Base-by-base conservation (phyloP, 2,113 vertebrate species). In the Cyprinus carpio region DNA sequence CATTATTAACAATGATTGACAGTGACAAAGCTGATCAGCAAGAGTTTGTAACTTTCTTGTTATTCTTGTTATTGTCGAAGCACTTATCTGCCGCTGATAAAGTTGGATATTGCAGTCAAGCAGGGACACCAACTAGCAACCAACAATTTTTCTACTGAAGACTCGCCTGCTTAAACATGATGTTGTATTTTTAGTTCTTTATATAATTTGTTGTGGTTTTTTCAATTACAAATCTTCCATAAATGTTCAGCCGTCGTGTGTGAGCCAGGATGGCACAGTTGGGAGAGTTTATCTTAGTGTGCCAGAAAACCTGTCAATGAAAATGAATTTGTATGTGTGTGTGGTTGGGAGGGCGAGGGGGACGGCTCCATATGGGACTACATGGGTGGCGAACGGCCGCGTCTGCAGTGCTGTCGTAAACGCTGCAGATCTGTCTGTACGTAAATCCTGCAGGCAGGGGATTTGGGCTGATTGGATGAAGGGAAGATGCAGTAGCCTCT, bases 381-480 rank as follows among this genome's bases (percentile, higher is more conserved):
- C 81, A 71, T 34, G 65, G 69, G 88, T 88, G 87, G 81, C 71
- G 80, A 85, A 85, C 86, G 75, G 71, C 49, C 12, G 27, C 37
- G 86, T 87, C 75, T 76, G 49, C 89, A 87, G 84, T 82, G 71
- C 31, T 49, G 12, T 81, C 49, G 10, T 40, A 46, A n/a, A 51
- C 16, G 64, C 74, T 71, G 82, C 29, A 54, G 20, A 60, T 75
- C 27, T 77, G 64, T 72, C 51, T 75, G 75, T 75, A n/a, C 82
- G 82, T 89, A 92, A 93, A 90, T 92, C 90, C 90, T 87, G 49
- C 72, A 58, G 82, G 85, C 40, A 65, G 78, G 76, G 87, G 90
- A 90, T 92, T 93, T 91, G 78, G 87, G 72, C 34, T 37, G 34
- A 37, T 37, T 76, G 40, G 40, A 75, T 37, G 16, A 80, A 31